A percentile compares a stretch with the other conserved stretches of the same genome.
Evolutionary conservation across 2,888 invertebrate species (phyloP).

Genomic region (Apodemia zela): DNA sequence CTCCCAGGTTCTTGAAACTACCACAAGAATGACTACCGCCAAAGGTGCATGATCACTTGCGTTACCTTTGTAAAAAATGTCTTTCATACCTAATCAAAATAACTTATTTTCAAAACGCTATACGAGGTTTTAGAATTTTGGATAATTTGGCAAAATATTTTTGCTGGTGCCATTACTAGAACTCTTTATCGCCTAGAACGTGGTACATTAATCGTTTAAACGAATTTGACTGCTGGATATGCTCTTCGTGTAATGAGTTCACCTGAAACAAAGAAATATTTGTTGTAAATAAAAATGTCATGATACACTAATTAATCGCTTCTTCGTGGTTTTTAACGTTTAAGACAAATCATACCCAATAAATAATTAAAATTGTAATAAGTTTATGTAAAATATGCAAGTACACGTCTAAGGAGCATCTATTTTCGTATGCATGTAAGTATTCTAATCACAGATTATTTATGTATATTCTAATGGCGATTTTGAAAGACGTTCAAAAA

Average conservation of each 20-base stretch:
- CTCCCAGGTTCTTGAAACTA: not conserved
- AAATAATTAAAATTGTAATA: too few species aligned
- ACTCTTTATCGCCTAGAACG: constrained; percentile 89
- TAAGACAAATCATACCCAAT: too few species aligned
- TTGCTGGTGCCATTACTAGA: constrained; percentile 48
- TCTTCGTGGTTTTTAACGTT: too few species aligned
- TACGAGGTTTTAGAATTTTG: constrained; percentile 12
- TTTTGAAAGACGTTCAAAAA: too few species aligned
- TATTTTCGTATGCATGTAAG: too few species aligned
- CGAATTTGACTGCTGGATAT: constrained; percentile 94
- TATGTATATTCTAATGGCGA: too few species aligned
- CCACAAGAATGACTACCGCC: not conserved
- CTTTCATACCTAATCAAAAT: constrained; percentile 5
- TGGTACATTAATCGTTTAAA: constrained; percentile 96
- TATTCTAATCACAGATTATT: too few species aligned
- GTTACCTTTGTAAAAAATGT: constrained; percentile 1
- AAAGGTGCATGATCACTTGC: not conserved
- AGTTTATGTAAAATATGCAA: too few species aligned
- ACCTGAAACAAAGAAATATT: constrained; percentile 63
- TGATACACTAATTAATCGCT: too few species aligned
- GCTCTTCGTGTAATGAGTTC: constrained; percentile 86
- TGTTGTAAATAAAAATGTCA: not conserved
- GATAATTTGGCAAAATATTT: constrained; percentile 20
- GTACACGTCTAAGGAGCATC: too few species aligned
- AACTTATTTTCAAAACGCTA: constrained; percentile 1